Percentiles rank a stretch among this genome's conserved stretches.
Conservation (phyloP, 2,888 invertebrate species). For the Tetragonisca angustula region DNA sequence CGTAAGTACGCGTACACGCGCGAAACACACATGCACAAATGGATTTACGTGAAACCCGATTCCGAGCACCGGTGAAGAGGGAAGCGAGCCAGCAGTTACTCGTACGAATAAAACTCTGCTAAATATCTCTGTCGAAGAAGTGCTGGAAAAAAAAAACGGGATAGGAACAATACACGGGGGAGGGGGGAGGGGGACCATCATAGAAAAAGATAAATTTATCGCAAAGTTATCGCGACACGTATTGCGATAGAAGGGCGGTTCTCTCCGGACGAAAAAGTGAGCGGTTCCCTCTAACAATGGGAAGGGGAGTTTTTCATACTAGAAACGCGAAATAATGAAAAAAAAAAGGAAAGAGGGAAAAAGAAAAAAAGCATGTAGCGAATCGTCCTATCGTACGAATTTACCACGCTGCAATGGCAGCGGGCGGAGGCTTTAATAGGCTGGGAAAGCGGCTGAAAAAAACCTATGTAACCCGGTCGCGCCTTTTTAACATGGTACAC, state of each 20-base stretch:
- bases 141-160: background rate
- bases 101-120: background rate
- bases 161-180: background rate
- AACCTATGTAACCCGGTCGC: constrained; percentile 27
- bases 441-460: constrained; percentile 20
- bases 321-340: constrained; percentile 1
- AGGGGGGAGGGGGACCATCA: too few relatives aligned
- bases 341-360: too few relatives aligned
- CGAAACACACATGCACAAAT: too few relatives aligned
- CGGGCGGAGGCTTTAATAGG: constrained; percentile 14
- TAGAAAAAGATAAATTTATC: constrained; percentile 1
- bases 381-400: background rate
- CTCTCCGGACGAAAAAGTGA: background rate
- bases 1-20: background rate
- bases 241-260: background rate
- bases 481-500: constrained; percentile 15
- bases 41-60: background rate
- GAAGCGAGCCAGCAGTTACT: background rate
- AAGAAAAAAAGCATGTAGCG: background rate
- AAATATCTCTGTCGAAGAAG: background rate
- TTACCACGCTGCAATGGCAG: constrained; percentile 6
- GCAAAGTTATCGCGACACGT: constrained; percentile 9
- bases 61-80: background rate
- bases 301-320: background rate
- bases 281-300: constrained; percentile 3